Evolutionary conservation across 2,888 invertebrate species (phyloP), one percentile per base, ranked within the genome.

Genomic region (Napeogenes sylphis): DNA sequence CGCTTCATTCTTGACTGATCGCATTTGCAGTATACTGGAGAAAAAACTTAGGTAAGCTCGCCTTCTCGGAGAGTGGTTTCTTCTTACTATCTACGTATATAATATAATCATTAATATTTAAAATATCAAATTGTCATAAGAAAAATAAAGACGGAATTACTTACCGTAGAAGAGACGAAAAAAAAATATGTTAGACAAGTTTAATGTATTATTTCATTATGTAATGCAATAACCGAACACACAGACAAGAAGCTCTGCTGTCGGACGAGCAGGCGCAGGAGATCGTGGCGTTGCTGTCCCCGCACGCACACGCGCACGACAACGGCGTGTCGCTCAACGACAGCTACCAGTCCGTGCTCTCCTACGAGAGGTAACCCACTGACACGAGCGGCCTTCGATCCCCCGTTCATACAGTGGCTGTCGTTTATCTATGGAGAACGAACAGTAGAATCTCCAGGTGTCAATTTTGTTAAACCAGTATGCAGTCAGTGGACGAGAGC

Each of bases 181-280:
- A 38, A 38, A 21, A 69, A 33, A 57, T 45, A 57, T 21, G 21
- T 21, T 21, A 21, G 21, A 21, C 21, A 21, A 21, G 21, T 21
- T 21, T 21, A 21, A 21, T 21, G 21, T 21, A 21, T 21, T 21
- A 21, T 21, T 21, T 21, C 21, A 21, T 21, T 21, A 21, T 35
- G 42, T n/a, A 42, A 51, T 42, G 32, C 13, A 33, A n/a, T 32
- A 35, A 51, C 45, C 6, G 14, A 13, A 35, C n/a, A 35, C 21
- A 4, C 87, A 95, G 95, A 85, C 94, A 95, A 92, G 95, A 95
- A 87, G 93, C 94, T 80, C 90, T 96, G 78, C 92, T 96, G 78
- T 96, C 96, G 66, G 97, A 97, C 83, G 97, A 97, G 88, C 96
- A 97, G 87, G 97, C 97, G 72, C 95, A 96, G 84, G 96, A 97